These are phyloP conservation scores for Tetramorium alpestre DNA, from an alignment of 1,140 invertebrate species.

Conservation along the genomic window DNA sequence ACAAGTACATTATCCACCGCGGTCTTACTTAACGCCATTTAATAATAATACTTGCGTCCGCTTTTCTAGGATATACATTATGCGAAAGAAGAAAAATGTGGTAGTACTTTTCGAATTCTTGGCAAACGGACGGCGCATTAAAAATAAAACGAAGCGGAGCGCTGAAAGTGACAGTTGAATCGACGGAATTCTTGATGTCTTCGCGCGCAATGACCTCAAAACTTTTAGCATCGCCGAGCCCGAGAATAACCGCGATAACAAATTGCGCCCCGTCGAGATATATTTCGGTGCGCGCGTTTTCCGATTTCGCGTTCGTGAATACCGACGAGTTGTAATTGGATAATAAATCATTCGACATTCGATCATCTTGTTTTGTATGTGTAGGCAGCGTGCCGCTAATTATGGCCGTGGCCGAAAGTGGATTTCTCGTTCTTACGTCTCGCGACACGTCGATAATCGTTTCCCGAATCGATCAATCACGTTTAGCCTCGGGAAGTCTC, in stretches of 20 bases:
- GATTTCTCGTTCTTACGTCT: conserved; percentile 43
- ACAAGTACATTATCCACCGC: neutral
- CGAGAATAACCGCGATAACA: conserved; percentile 58
- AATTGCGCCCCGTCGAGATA: conserved; percentile 46
- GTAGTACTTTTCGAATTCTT: conserved; percentile 51
- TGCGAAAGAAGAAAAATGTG: conserved; percentile 1
- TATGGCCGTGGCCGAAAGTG: conserved; percentile 43
- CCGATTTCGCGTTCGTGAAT: conserved; percentile 24
- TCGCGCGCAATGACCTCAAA: conserved; percentile 60
- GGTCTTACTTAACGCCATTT: conserved; percentile 16
- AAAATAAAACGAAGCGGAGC: conserved; percentile 56
- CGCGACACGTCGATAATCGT: conserved; percentile 52
- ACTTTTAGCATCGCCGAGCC: conserved; percentile 46
- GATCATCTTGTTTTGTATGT: conserved; percentile 38
- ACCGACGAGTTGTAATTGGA: conserved; percentile 45
- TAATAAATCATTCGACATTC: conserved; percentile 60
- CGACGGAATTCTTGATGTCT: conserved; percentile 64
- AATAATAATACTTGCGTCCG: neutral
- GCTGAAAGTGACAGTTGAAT: conserved; percentile 55
- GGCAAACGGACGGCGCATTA: conserved; percentile 39
- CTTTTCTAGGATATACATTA: neutral
- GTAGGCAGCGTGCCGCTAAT: conserved; percentile 42
- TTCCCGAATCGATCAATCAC: conserved; percentile 57
- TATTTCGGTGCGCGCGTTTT: conserved; percentile 45
- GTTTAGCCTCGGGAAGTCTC: conserved; percentile 23